Evolutionary conservation across 2,888 invertebrate species (phyloP).

Genomic region (Acrobeloides nanus): DNA sequence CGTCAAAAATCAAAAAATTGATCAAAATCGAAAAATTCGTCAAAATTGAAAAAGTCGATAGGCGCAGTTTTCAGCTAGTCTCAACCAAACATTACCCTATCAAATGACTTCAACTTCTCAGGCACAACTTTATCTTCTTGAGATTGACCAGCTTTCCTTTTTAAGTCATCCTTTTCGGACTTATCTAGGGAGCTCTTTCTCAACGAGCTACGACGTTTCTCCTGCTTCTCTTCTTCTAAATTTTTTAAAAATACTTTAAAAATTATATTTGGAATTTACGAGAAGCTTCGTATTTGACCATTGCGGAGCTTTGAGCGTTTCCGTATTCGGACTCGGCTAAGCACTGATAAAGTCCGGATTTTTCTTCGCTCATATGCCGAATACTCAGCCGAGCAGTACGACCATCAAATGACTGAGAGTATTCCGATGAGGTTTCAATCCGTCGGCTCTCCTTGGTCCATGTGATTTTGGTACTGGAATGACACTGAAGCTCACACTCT

Average conservation of each 20-base stretch:
- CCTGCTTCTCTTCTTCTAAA: conserved; percentile 14
- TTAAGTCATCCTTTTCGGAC: conserved; percentile 4
- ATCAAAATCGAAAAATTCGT: too few relatives aligned
- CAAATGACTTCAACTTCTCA: too few relatives aligned
- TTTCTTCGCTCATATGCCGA: conserved; percentile 32
- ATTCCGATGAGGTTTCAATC: conserved; percentile 23
- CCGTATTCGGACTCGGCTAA: conserved; percentile 46
- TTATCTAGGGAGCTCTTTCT: too few relatives aligned
- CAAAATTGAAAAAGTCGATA: too few relatives aligned
- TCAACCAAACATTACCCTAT: too few relatives aligned
- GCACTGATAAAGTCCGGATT: conserved; percentile 49
- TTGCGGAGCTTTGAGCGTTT: conserved; percentile 46
- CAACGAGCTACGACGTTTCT: too few relatives aligned
- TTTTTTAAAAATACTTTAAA: not conserved
- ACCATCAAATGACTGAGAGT: conserved; percentile 44
- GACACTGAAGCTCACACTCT: conserved; percentile 48
- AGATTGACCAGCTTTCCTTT: conserved; percentile 3
- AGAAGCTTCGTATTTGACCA: conserved; percentile 38
- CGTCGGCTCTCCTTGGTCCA: conserved; percentile 45
- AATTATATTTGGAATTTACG: conserved; percentile 6
- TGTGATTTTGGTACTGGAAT: conserved; percentile 44
- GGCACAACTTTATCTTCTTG: conserved; percentile 22
- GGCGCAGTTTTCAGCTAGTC: too few relatives aligned
- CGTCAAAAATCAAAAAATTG: too few relatives aligned
- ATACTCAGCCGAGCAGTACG: conserved; percentile 39